Conservation (phyloP, 2,113 vertebrate genomes). For the Herpetotheres cachinnans region DNA sequence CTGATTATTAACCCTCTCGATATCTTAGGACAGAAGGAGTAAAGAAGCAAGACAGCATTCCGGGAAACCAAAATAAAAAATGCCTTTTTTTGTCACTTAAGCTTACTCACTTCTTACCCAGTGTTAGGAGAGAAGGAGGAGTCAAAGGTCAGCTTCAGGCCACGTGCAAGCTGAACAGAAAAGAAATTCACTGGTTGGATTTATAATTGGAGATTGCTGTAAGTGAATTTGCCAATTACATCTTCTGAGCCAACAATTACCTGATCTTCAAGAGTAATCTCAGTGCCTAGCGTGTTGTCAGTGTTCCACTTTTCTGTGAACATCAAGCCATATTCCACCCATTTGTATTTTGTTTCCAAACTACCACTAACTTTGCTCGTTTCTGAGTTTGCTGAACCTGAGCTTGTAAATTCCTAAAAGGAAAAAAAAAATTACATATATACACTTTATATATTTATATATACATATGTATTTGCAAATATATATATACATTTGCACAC, state of each 20-base stretch:
- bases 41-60: not conserved
- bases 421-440: not conserved
- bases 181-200: slow-evolving; percentile 53
- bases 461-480: not conserved
- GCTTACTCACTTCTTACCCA: slow-evolving; percentile 80
- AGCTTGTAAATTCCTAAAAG: slow-evolving; percentile 93
- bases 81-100: not conserved
- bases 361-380: slow-evolving; percentile 93
- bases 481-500: not conserved
- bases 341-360: slow-evolving; percentile 96
- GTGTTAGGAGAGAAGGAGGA: slow-evolving; percentile 98
- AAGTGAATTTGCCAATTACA: not conserved
- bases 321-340: slow-evolving; percentile 91
- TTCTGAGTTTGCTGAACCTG: slow-evolving; percentile 93
- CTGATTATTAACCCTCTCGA: not conserved
- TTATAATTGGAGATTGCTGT: not conserved
- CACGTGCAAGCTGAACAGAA: slow-evolving; percentile 83
- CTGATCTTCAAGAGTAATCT: slow-evolving; percentile 92
- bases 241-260: slow-evolving; percentile 43
- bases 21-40: not conserved
- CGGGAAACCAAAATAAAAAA: not conserved
- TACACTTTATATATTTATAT: not conserved
- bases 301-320: slow-evolving; percentile 99
- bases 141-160: slow-evolving; percentile 95
- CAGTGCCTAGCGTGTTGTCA: slow-evolving; percentile 93